Conservation (phyloP, 2,888 invertebrate genomes). For the Morinoia aosen region DNA sequence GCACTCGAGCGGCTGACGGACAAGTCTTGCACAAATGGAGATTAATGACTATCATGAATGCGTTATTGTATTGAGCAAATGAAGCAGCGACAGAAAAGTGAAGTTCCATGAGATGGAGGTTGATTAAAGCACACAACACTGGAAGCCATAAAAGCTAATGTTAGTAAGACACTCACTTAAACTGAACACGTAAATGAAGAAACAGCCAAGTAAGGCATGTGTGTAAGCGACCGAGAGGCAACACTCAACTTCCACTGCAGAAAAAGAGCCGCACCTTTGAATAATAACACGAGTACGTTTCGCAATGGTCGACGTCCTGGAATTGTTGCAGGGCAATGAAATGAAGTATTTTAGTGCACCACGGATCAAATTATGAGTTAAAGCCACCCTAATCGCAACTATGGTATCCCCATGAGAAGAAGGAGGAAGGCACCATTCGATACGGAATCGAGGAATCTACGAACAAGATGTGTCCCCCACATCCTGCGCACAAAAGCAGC, state of each 20-base stretch:
- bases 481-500: no score
- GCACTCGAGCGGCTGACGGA: neutral
- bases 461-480: no score
- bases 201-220: neutral
- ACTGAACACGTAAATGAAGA: neutral
- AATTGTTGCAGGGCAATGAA: no score
- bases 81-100: neutral
- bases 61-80: neutral
- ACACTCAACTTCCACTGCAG: neutral
- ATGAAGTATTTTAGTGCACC: no score
- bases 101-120: neutral
- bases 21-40: neutral
- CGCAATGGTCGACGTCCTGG: no score
- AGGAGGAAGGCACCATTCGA: no score
- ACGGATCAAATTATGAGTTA: no score
- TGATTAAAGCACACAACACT: conserved; percentile 13
- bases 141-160: conserved; percentile 49
- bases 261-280: no score
- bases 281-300: no score
- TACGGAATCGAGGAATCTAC: no score
- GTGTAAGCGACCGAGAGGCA: neutral
- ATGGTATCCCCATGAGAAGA: no score
- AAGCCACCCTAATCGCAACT: no score
- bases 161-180: conserved; percentile 46
- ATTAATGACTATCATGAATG: neutral